Evolutionary conservation across 2,113 vertebrate genomes (phyloP), one percentile per base, ranked within the genome.

Genomic region (Megaceryle maxima): DNA sequence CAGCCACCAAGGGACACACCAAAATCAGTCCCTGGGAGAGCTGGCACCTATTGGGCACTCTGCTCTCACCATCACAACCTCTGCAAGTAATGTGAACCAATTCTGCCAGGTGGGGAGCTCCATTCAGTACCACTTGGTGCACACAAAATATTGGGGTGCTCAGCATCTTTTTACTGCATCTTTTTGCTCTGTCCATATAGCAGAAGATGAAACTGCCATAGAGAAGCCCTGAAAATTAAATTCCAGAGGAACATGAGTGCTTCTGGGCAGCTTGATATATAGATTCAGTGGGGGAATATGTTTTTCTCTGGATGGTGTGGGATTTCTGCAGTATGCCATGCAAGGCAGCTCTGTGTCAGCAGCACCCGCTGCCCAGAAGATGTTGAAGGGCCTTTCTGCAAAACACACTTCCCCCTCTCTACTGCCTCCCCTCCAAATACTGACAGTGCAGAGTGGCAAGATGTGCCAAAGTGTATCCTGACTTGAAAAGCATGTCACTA

Each of bases 321-420:
- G 35, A 66, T 88, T 82, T 60, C 62, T 0, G 0, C 1, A 1
- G 25, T 26, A 14, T 0, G 1, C 5, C 5, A 0, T 11, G 21
- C 0, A 10, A 77, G 57, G 70, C 80, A 69, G 48, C 67, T 76
- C 70, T 37, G 25, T 76, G 74, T 53, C 74, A 57, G 64, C 16
- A 92, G 72, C 37, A 37, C 22, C 17, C 1, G 0, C 51, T 59
- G 55, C 59, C 5, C 76, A 9, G 75, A 73, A 41, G 63, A 72
- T 60, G 63, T 13, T 62, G 82, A 89, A 72, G 56, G 31, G 9
- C 25, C 28, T 73, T 90, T 75, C 11, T 64, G 18, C 37, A 66
- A 90, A 87, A 66, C 17, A 46, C 4, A 0, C 51, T 53, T 57
- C 9, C 8, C 44, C 6, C 31, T 74, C 50, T 55, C 33, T 21